Conservation (phyloP, 2,113 vertebrate genomes). For the Phaethon lepturus region DNA sequence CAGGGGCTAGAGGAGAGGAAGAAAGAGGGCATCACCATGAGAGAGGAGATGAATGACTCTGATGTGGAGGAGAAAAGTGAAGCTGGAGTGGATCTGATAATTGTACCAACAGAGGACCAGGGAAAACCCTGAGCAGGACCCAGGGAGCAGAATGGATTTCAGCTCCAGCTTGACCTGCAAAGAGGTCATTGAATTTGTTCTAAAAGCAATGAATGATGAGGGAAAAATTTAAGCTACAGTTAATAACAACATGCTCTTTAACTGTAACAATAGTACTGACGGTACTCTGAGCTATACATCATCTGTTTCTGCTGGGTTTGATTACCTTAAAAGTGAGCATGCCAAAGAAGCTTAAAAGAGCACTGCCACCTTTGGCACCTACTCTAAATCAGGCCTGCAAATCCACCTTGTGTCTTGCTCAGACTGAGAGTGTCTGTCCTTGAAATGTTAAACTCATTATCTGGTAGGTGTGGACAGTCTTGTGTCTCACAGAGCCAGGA, state of each 20-base stretch:
- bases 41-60: neutral
- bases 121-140: neutral
- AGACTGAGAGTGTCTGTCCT: constrained; percentile 42
- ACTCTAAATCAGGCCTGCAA: neutral
- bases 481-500: neutral
- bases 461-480: constrained; percentile 25
- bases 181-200: neutral
- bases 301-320: neutral
- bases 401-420: neutral
- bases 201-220: neutral
- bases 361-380: neutral
- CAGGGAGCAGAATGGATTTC: neutral
- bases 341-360: neutral
- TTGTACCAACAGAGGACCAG: neutral
- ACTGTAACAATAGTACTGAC: neutral
- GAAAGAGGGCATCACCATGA: neutral
- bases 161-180: neutral
- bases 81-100: neutral
- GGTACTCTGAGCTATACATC: neutral
- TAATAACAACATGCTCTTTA: neutral
- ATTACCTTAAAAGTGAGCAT: neutral
- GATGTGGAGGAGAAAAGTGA: neutral
- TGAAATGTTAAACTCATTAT: constrained; percentile 46
- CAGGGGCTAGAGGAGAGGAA: neutral
- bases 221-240: neutral